A percentile compares a stretch with the other conserved stretches of the same genome.
Evolutionary conservation across 2,797 vertebrate species (phyloP).

Genomic region (Notolabrus celidotus): DNA sequence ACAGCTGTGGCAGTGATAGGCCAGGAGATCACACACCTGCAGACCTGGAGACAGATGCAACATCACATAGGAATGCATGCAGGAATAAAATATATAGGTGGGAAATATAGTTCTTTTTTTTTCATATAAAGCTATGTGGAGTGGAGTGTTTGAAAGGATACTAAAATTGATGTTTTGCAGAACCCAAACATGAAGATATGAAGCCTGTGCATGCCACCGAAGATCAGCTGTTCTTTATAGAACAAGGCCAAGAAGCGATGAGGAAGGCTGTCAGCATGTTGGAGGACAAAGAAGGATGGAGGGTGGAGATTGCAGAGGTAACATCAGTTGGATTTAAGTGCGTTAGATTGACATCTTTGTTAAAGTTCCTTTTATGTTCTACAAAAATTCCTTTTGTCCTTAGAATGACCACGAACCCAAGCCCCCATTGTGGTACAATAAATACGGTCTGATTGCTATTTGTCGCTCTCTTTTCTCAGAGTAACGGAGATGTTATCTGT

Average conservation of each 20-base stretch:
- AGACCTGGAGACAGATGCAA: conserved; percentile 36
- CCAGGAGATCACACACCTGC: conserved; percentile 76
- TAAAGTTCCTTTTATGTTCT: neutral
- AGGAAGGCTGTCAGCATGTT: conserved; percentile 81
- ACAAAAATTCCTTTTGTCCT: neutral
- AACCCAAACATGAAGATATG: conserved; percentile 17
- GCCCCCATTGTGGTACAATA: too few relatives aligned
- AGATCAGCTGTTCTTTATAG: conserved; percentile 72
- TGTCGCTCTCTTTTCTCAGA: conserved; percentile 63
- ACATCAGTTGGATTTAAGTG: neutral
- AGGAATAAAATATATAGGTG: conserved; percentile 51
- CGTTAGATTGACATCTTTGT: neutral
- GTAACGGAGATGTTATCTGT: conserved; percentile 74
- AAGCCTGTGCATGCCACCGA: conserved; percentile 27
- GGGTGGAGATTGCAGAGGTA: conserved; percentile 80
- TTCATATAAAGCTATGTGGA: neutral
- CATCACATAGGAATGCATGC: conserved; percentile 28
- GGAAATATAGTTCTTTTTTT: neutral
- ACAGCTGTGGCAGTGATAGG: conserved; percentile 77
- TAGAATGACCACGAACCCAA: too few relatives aligned
- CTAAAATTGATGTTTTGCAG: conserved; percentile 46
- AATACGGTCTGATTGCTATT: neutral
- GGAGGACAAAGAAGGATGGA: conserved; percentile 80
- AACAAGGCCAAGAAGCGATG: conserved; percentile 82
- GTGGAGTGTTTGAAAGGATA: neutral